Evolutionary conservation across 2,113 vertebrate genomes (phyloP), one percentile per base, ranked within the genome.

Genomic region (Todiramphus chloris): DNA sequence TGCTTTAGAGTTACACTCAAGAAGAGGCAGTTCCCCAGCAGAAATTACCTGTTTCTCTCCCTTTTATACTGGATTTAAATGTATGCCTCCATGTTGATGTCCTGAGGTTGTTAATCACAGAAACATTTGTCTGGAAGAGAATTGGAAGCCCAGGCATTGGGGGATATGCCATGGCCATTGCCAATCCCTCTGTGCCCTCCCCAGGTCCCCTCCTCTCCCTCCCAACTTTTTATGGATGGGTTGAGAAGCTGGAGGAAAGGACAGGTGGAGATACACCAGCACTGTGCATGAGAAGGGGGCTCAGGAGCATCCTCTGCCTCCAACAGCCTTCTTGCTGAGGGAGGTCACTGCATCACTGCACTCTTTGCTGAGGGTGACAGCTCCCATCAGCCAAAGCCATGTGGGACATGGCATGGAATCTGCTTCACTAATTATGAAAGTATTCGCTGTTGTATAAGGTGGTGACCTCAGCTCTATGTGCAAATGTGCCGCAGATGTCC

Each of bases 301-400:
- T n/a, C 33, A 51, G 69, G 46, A 78, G 41, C 16, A 25, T 69
- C 20, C 67, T 41, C 16, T 55, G 35, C 23, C n/a, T 43, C 70
- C 31, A n/a, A 4, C 37, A 78, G 19, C 39, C 56, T 23, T 41
- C 56, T 46, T 28, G 46, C 41, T 58, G 19, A 15, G n/a, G 43
- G 25, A 24, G 14, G 43, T 44, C 3, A 1, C 43, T 55, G 68
- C 37, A 16, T 20, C 27, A 2, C 44, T 31, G 11, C 0, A 3
- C 44, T 44, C 39, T 44, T 23, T 0, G 0, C 15, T 1, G 27
- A 53, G 28, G 41, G 73, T 31, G 68, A 21, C 46, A 59, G 27
- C 56, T 83, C 44, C 73, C 0, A 2, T 17, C 68, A 84, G 83
- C 39, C 4, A 3, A 37, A 59, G 39, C 64, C n/a, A 6, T 25